Base-by-base conservation (phyloP, 2,888 invertebrate species). In the Pseudanteris insignis region DNA sequence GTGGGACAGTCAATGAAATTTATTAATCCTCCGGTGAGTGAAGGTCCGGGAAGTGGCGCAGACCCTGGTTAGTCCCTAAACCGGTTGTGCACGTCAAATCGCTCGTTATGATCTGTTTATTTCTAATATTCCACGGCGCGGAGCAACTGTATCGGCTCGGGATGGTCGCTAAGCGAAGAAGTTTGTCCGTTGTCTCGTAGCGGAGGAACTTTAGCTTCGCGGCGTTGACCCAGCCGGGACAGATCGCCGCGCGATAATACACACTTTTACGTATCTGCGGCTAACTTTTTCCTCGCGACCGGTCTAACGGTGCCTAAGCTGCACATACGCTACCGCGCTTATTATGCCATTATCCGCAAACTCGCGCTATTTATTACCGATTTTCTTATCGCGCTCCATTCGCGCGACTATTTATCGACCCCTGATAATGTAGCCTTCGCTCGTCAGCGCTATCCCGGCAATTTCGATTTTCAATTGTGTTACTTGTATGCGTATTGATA, bases 1-100 rank as follows among this genome's bases (percentile, higher is more conserved):
- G 55, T 37, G 43, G 55, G 62, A 62, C 62, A 57, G 46, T 57
- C 57, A 43, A 62, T 53, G 57, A 41, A 62, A 63, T 53, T 57
- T 62, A 62, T 62, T 62, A 62, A 62, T 62, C 62, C 62, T 37
- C 10, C 50, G 55, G 37, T 62, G 62, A 57, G 57, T 47, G 57
- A 63, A 58, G 62, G 57, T 53, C 32, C 62, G 62, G 57, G 57
- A 58, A 63, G 55, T 60, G 40, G 33, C 21, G 44, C 32, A 33
- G 15, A 12, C 44, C 51, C 36, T 32, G 25, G 48, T 43, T 41
- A 34, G 53, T 60, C 50, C 54, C 50, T 61, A 46, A 61, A 53
- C 58, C 63, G 63, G 63, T 63, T 63, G 32, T 33, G 32, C 9
- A 13, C 47, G 21, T 41, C 43, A 32, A 48, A 38, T 29, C 44